These are phyloP conservation scores for Hemicentrotus pulcherrimus DNA, from an alignment of 35 echinoderm and acorn worm species.

Conservation along the genomic window DNA sequence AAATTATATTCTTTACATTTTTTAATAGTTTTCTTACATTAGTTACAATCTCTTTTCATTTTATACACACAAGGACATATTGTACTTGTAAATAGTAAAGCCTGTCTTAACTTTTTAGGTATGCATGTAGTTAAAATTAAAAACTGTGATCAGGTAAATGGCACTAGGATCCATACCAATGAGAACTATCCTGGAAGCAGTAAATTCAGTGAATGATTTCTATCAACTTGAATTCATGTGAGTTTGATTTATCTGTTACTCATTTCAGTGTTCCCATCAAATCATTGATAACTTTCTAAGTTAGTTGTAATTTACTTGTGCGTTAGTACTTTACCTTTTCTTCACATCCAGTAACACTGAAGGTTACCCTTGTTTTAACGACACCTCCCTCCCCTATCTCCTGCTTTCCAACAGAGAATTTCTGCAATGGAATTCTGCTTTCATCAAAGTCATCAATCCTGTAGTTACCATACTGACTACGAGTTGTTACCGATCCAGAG, in stretches of 20 bases:
- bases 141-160: too few relatives aligned
- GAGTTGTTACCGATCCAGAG: conserved; percentile 35
- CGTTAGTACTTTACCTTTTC: background rate
- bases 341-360: conserved; percentile 6
- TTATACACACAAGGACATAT: background rate
- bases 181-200: too few relatives aligned
- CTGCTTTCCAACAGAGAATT: conserved; percentile 21
- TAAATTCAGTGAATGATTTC: too few relatives aligned
- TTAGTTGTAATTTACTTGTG: too few relatives aligned
- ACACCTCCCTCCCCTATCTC: background rate
- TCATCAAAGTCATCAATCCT: conserved; percentile 71
- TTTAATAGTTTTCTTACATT: conserved; percentile 36
- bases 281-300: too few relatives aligned
- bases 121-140: too few relatives aligned
- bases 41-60: background rate
- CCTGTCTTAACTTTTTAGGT: too few relatives aligned
- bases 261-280: too few relatives aligned
- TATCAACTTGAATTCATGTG: too few relatives aligned
- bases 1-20: background rate
- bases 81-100: background rate
- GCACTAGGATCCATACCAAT: too few relatives aligned
- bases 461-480: conserved; percentile 76
- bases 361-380: conserved; percentile 21
- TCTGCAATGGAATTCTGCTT: conserved; percentile 56
- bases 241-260: too few relatives aligned